Percentiles rank a stretch among this genome's conserved stretches.
These are phyloP conservation scores for Chlorocebus sabaeus DNA, from an alignment of 2,113 vertebrate species.

Conservation along the genomic window DNA sequence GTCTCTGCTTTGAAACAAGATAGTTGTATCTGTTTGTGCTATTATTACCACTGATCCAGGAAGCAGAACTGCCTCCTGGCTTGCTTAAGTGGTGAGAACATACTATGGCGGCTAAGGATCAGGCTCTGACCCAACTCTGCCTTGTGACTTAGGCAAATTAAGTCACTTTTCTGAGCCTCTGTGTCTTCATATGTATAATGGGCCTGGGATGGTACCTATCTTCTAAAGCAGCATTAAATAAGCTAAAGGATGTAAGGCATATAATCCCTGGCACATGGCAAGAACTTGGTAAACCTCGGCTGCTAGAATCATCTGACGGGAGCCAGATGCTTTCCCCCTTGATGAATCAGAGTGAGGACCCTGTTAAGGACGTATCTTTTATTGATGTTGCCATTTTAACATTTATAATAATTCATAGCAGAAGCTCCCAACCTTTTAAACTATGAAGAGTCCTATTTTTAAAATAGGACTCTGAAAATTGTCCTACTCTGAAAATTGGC, in stretches of 20 bases:
- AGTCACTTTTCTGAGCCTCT: not conserved
- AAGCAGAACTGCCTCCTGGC: not conserved
- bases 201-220: not conserved
- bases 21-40: slow-evolving; percentile 32
- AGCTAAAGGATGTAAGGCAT: not conserved
- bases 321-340: not conserved
- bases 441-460: not conserved
- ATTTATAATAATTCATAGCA: not conserved
- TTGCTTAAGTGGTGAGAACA: not conserved
- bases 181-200: not conserved
- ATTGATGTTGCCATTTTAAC: not conserved
- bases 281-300: not conserved
- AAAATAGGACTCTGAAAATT: not conserved
- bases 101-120: not conserved
- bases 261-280: not conserved
- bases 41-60: not conserved
- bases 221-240: not conserved
- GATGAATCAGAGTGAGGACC: not conserved
- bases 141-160: not conserved
- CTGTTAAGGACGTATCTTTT: not conserved
- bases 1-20: slow-evolving; percentile 45
- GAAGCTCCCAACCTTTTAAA: not conserved
- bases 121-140: not conserved
- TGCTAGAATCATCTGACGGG: not conserved
- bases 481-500: not conserved